Percentiles rank a stretch among this genome's conserved stretches.
Evolutionary conservation across 1,140 invertebrate species (phyloP).

Genomic region (Tyrophagus putrescentiae): DNA sequence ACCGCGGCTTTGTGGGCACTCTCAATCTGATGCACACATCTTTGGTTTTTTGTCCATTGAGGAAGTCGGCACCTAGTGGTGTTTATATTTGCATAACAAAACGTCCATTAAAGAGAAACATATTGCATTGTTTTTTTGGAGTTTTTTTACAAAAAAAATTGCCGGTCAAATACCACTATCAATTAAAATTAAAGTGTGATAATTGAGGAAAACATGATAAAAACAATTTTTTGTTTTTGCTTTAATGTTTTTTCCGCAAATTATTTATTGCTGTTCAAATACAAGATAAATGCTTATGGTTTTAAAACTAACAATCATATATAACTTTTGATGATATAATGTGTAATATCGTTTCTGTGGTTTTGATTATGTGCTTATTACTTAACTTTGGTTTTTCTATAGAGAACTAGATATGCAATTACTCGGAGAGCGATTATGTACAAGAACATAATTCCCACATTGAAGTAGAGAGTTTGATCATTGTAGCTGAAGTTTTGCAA

Average conservation of each 20-base stretch:
- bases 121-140: background rate
- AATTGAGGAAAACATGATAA: background rate
- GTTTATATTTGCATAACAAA: background rate
- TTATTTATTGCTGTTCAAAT: background rate
- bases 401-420: constrained; percentile 68
- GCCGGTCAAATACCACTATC: constrained; percentile 1
- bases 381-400: constrained; percentile 39
- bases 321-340: background rate
- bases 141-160: background rate
- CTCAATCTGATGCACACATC: background rate
- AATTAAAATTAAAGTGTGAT: background rate
- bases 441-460: constrained; percentile 57
- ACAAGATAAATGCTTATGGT: background rate
- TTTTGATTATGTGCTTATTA: background rate
- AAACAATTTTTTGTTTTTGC: background rate
- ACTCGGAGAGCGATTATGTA: constrained; percentile 67
- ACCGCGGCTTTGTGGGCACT: background rate
- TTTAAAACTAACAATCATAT: background rate
- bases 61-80: background rate
- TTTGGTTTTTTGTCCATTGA: background rate
- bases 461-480: constrained; percentile 57
- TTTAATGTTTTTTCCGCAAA: background rate
- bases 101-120: background rate
- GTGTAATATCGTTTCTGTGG: background rate
- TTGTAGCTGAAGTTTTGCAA: constrained; percentile 25